Conservation (phyloP, 2,888 invertebrate species). For the Cantharis rufa region DNA sequence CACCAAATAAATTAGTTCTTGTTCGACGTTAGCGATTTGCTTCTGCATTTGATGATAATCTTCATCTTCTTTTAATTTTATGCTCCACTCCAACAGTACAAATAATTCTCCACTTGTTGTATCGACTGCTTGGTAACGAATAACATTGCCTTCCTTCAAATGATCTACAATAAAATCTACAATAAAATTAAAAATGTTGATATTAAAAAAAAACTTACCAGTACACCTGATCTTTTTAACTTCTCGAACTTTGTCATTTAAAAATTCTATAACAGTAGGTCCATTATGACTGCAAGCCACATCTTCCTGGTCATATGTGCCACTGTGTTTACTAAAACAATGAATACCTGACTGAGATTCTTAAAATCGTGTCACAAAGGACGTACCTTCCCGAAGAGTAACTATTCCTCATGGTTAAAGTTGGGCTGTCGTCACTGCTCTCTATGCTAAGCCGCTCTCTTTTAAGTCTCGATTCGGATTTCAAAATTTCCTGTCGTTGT, state of each 20-base stretch:
- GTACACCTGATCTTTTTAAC: slow-evolving; percentile 78
- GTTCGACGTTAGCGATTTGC: slow-evolving; percentile 72
- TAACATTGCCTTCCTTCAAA: slow-evolving; percentile 68
- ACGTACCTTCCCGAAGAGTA: slow-evolving; percentile 28
- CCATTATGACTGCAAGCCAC: slow-evolving; percentile 62
- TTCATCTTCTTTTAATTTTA: slow-evolving; percentile 56
- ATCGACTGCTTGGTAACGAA: slow-evolving; percentile 78
- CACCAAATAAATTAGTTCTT: slow-evolving; percentile 74
- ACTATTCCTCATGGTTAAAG: slow-evolving; percentile 44
- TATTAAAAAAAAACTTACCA: slow-evolving; percentile 58
- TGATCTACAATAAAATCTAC: slow-evolving; percentile 64
- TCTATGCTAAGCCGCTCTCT: slow-evolving; percentile 46
- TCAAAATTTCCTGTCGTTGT: slow-evolving; percentile 76
- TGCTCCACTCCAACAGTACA: slow-evolving; percentile 77
- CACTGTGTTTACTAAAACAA: slow-evolving; percentile 34
- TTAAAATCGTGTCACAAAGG: slow-evolving; percentile 21
- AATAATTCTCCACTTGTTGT: slow-evolving; percentile 71
- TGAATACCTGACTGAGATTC: neutral
- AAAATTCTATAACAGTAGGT: slow-evolving; percentile 61
- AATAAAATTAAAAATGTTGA: neutral
- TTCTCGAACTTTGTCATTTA: slow-evolving; percentile 61
- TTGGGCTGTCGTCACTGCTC: slow-evolving; percentile 52
- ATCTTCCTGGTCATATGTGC: slow-evolving; percentile 49
- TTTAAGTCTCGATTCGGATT: slow-evolving; percentile 65
- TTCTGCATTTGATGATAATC: slow-evolving; percentile 55